Conservation (phyloP, 2,888 invertebrate species). For the Meta bourneti region DNA sequence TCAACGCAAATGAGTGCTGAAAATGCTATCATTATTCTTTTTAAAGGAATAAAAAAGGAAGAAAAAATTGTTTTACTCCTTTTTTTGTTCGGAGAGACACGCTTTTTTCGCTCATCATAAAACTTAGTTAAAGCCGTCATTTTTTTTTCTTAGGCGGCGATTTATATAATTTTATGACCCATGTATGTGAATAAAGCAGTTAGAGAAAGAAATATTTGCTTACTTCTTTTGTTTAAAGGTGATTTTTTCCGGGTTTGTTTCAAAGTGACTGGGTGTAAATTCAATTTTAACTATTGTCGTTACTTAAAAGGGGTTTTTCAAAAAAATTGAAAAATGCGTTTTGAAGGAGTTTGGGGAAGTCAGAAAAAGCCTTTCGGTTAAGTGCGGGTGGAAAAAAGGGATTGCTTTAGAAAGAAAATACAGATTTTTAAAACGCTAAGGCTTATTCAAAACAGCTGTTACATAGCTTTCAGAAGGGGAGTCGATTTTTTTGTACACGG, state of each 20-base stretch:
- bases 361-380: background rate
- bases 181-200: slow-evolving; percentile 38
- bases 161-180: slow-evolving; percentile 45
- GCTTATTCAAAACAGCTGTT: background rate
- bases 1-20: slow-evolving; percentile 47
- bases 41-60: slow-evolving; percentile 3
- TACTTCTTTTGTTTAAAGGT: slow-evolving; percentile 18
- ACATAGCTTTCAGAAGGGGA: background rate
- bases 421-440: background rate
- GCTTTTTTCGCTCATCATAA: slow-evolving; percentile 38
- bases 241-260: background rate
- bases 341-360: slow-evolving; percentile 15
- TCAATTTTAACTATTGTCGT: slow-evolving; percentile 47
- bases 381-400: background rate
- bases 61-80: background rate
- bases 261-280: slow-evolving; percentile 32
- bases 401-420: background rate
- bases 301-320: slow-evolving; percentile 16
- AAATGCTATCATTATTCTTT: slow-evolving; percentile 63
- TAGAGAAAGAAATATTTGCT: slow-evolving; percentile 41
- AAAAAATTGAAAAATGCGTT: slow-evolving; percentile 15
- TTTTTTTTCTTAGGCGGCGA: slow-evolving; percentile 23
- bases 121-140: slow-evolving; percentile 53
- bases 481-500: background rate
- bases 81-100: slow-evolving; percentile 18